Percentiles rank a stretch among this genome's conserved stretches.
Evolutionary conservation across 2,797 vertebrate genomes (phyloP).

Genomic region (Erithacus rubecula): DNA sequence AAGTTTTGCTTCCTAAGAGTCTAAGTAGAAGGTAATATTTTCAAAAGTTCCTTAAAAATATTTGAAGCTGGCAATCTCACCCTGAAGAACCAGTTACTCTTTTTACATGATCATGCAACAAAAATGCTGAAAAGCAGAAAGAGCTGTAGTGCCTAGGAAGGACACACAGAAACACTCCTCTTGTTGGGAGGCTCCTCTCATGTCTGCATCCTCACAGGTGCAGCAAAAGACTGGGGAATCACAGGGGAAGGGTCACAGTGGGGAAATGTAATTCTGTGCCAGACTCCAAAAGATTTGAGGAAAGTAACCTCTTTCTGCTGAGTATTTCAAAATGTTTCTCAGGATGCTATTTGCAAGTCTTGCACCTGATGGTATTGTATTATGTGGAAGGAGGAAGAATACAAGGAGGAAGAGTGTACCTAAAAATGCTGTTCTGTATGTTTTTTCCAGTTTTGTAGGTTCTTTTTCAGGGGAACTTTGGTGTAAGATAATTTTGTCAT

Average conservation of each 20-base stretch:
- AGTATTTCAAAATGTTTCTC: slow-evolving; percentile 1
- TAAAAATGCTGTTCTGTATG: neutral
- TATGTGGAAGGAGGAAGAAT: neutral
- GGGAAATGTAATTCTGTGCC: neutral
- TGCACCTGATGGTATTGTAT: neutral
- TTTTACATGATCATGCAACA: neutral
- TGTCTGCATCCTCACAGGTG: neutral
- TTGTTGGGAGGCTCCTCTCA: neutral
- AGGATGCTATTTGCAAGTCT: neutral
- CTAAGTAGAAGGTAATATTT: neutral
- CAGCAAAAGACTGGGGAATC: neutral
- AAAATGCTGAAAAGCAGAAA: neutral
- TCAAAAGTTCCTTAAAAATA: neutral
- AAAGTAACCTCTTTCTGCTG: neutral
- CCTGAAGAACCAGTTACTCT: neutral
- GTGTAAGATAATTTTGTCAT: neutral
- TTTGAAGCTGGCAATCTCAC: neutral
- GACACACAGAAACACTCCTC: neutral
- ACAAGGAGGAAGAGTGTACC: neutral
- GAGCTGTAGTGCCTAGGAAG: neutral
- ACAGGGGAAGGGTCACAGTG: neutral
- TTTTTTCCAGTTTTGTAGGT: neutral
- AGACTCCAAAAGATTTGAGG: neutral
- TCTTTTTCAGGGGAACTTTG: neutral
- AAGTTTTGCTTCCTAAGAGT: neutral